A percentile compares a stretch with the other conserved stretches of the same genome.
phyloP scores from a whole-genome alignment of 1,140 invertebrate species.

The Cherax quadricarinatus region DNA sequence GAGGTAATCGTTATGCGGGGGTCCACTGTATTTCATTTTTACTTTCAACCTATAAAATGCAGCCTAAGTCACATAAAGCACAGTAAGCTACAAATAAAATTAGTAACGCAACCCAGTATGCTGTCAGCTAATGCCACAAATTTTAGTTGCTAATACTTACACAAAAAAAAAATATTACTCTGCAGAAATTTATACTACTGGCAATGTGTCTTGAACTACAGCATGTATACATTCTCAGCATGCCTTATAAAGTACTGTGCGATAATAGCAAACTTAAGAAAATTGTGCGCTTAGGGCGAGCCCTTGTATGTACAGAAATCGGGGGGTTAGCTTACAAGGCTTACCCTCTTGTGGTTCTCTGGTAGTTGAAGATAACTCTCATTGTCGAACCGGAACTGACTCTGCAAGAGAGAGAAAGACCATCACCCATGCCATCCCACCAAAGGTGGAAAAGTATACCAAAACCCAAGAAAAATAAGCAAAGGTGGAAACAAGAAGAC shows the following conservation, averaged over 20 bases:
- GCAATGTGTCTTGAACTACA: background rate
- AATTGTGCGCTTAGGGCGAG: background rate
- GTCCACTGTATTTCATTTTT: too few species aligned
- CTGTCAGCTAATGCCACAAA: background rate
- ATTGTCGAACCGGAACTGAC: constrained; percentile 99
- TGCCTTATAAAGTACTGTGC: background rate
- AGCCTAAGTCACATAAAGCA: too few species aligned
- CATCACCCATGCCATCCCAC: constrained; percentile 51
- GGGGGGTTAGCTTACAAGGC: constrained; percentile 74
- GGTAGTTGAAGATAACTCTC: constrained; percentile 96
- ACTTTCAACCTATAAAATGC: too few species aligned
- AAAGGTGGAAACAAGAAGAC: background rate
- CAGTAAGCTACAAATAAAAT: too few species aligned
- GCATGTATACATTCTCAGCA: background rate
- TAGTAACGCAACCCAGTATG: too few species aligned
- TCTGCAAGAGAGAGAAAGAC: constrained; percentile 81
- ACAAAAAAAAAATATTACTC: background rate
- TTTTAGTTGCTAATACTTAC: background rate
- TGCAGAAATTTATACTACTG: too few species aligned
- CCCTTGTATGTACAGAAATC: background rate
- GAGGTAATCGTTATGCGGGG: too few species aligned
- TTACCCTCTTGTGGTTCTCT: constrained; percentile 97
- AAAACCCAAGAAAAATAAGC: background rate
- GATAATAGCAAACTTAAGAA: background rate
- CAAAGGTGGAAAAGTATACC: background rate